These are phyloP conservation scores for Spilogale gracilis DNA, from an alignment of 2,113 vertebrate species.

Conservation along the genomic window DNA sequence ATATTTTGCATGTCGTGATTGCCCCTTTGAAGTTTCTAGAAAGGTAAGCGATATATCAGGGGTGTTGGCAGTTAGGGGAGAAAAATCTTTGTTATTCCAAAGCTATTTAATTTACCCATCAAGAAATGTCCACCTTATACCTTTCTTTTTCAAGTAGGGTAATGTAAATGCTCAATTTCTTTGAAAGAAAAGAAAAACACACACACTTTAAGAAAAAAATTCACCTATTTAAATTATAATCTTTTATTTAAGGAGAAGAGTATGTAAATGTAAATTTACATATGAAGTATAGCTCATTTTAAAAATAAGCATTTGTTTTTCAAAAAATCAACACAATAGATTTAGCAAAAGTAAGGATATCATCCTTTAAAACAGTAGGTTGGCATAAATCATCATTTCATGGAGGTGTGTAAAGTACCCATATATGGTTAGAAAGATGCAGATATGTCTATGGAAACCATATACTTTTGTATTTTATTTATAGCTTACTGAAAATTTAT, in stretches of 20 bases:
- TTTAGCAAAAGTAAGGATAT: constrained; percentile 39
- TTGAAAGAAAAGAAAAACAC: constrained; percentile 52
- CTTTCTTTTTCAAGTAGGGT: constrained; percentile 7
- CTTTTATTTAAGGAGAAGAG: not conserved
- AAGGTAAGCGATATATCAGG: not conserved
- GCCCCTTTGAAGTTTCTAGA: constrained; percentile 1
- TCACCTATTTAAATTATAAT: not conserved
- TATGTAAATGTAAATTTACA: not conserved
- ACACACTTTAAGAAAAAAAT: not conserved
- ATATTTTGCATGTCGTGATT: constrained; percentile 40
- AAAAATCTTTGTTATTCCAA: constrained; percentile 19
- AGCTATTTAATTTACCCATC: constrained; percentile 16
- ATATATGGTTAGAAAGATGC: not conserved
- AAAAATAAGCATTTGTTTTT: constrained; percentile 52
- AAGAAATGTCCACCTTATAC: constrained; percentile 28
- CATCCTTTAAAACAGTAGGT: not conserved
- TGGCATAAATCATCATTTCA: not conserved
- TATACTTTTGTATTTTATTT: constrained; percentile 1
- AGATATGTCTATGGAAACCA: constrained; percentile 43
- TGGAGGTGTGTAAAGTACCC: not conserved
- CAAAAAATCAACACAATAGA: constrained; percentile 10
- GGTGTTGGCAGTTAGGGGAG: not conserved
- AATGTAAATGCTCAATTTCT: constrained; percentile 49
- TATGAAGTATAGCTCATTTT: constrained; percentile 6
- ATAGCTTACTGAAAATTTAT: constrained; percentile 24